These are phyloP conservation scores for Micrastur ruficollis DNA, from an alignment of 2,797 vertebrate species.

Conservation along the genomic window DNA sequence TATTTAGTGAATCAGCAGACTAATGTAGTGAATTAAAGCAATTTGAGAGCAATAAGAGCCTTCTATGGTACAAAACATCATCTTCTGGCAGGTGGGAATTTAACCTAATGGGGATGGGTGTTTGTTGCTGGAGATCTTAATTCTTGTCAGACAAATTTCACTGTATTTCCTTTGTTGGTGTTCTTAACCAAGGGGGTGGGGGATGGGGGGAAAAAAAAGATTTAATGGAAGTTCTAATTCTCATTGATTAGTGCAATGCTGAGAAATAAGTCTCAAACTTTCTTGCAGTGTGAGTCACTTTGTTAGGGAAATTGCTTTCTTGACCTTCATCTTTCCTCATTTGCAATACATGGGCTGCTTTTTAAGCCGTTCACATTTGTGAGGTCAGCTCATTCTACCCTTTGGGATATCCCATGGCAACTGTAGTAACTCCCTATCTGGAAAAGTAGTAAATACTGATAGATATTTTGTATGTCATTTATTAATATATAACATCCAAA, in stretches of 20 bases:
- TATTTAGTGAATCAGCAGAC: slow-evolving; percentile 8
- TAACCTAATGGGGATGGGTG: neutral
- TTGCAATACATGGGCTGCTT: neutral
- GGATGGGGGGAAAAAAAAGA: neutral
- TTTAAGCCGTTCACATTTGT: neutral
- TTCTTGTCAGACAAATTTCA: neutral
- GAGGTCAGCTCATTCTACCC: neutral
- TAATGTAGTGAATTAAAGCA: neutral
- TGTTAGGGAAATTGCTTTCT: neutral
- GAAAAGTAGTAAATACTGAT: neutral
- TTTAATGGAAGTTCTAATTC: neutral
- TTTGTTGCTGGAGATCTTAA: neutral
- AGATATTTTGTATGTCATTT: neutral
- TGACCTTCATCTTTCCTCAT: neutral
- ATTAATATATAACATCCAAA: neutral
- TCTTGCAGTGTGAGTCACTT: neutral
- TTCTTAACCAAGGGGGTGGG: neutral
- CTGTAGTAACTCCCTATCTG: neutral
- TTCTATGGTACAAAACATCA: neutral
- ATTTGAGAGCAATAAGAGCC: neutral
- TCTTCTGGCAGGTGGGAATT: neutral
- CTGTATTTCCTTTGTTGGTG: neutral
- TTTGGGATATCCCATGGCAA: neutral
- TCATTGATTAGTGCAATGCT: neutral
- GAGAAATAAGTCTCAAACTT: neutral